Evolutionary conservation across 2,888 invertebrate genomes (phyloP), one percentile per base, ranked within the genome.

Genomic region (Scaptomyza cyrtandrae): DNA sequence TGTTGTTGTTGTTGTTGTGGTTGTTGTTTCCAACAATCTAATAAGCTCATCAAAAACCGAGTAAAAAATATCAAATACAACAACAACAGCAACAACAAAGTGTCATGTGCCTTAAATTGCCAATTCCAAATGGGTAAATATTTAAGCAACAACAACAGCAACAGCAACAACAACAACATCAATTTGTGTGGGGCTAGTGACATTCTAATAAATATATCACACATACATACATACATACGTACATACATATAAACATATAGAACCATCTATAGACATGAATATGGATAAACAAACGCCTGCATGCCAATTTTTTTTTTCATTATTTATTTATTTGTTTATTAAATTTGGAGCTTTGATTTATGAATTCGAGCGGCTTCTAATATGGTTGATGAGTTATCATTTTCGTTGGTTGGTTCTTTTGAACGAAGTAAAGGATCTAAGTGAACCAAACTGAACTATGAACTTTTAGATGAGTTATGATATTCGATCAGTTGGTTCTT

Each of bases 51-150:
- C n/a, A 37, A n/a, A n/a, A 37, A 5, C n/a, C n/a, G 2, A 13
- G 10, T 2, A 33, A 33, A 48, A 46, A n/a, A 50, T n/a, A 41
- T 62, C 29, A 29, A 29, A 37, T 3, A 13, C 29, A 29, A 29
- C 29, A 29, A 29, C 29, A 29, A 29, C 68, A 55, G 37, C 19
- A 46, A 35, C 44, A 62, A 46, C 11, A 81, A 71, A 81, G 66
- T 87, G 88, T 89, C 89, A 85, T 85, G 89, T 89, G 84, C 64
- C 87, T 68, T 58, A 85, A 88, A 89, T 89, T 84, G 88, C 73
- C 76, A 85, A 39, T 14, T 73, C 76, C 79, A 89, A 88, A 85
- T 85, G 79, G 68, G 85, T 71, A 71, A 84, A 85, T 85, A 87
- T 85, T 85, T 78, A 81, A 89, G 67, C 62, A 41, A 50, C 65